phyloP scores from a whole-genome alignment of 1,140 invertebrate genomes.

The Pseudomyrmex cubaensis region DNA sequence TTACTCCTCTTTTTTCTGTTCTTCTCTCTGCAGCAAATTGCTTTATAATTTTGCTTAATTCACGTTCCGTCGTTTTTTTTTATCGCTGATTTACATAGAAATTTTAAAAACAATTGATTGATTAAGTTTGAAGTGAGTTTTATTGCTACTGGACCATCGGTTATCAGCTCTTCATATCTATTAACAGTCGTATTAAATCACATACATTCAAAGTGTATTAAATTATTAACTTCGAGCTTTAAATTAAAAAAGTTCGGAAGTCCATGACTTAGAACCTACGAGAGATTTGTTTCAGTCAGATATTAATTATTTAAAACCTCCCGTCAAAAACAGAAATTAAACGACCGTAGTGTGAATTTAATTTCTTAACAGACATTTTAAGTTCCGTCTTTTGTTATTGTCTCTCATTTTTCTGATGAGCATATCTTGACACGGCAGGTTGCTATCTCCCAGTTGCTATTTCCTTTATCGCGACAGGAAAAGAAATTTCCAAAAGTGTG shows the following conservation, averaged over 20 bases:
- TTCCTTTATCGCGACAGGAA: slow-evolving; percentile 15
- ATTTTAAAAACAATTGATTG: slow-evolving; percentile 4
- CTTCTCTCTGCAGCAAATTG: neutral
- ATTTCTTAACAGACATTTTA: slow-evolving; percentile 23
- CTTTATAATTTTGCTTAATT: neutral
- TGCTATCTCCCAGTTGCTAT: neutral
- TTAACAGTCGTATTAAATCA: slow-evolving; percentile 3
- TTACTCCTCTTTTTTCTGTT: neutral
- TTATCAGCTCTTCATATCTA: neutral
- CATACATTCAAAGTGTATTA: neutral
- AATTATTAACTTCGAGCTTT: neutral
- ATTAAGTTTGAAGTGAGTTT: neutral
- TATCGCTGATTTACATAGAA: neutral
- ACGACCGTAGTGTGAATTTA: slow-evolving; percentile 1
- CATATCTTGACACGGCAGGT: neutral
- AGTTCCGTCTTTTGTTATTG: neutral
- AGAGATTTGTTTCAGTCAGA: slow-evolving; percentile 1
- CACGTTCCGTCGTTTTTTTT: too few relatives aligned
- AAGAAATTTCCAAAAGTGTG: slow-evolving; percentile 25
- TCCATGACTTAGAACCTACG: neutral
- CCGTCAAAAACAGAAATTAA: slow-evolving; percentile 26
- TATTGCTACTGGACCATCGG: neutral
- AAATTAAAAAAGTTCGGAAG: slow-evolving; percentile 28
- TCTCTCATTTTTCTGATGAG: neutral
- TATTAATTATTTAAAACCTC: slow-evolving; percentile 30